A percentile compares a stretch with the other conserved stretches of the same genome.
Evolutionary conservation across 2,888 invertebrate species (phyloP).

Genomic region (Andrena trimmerana): DNA sequence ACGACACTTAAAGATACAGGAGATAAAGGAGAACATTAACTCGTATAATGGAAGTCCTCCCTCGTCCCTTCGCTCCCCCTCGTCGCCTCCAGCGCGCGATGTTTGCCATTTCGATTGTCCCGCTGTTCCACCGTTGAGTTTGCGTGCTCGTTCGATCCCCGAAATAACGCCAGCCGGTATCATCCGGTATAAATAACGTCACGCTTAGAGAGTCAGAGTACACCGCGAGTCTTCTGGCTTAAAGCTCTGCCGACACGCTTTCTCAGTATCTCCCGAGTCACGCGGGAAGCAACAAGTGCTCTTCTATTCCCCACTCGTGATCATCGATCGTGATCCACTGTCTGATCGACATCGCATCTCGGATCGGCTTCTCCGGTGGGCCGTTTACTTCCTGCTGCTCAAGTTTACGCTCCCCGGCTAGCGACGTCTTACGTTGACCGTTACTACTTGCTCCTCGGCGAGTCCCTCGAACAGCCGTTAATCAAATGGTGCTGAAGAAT

Average conservation of each 20-base stretch:
- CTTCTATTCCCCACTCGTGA: constrained; percentile 8
- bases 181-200: constrained; percentile 70
- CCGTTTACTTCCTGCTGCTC: background rate
- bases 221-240: constrained; percentile 23
- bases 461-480: background rate
- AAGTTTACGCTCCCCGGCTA: background rate
- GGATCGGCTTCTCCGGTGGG: background rate
- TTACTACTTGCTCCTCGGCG: background rate
- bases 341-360: background rate
- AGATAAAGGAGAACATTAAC: background rate
- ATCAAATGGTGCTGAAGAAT: constrained; percentile 57
- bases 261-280: constrained; percentile 68
- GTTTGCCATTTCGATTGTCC: constrained; percentile 53
- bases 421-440: background rate
- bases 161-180: constrained; percentile 67
- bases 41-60: background rate
- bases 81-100: background rate
- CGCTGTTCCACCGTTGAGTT: constrained; percentile 46
- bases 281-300: constrained; percentile 74
- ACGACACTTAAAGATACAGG: background rate
- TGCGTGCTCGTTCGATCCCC: constrained; percentile 55
- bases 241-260: constrained; percentile 29
- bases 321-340: constrained; percentile 28
- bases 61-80: background rate
- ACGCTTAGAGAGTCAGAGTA: constrained; percentile 26